phyloP scores from a whole-genome alignment of 2,797 vertebrate species.

The Carcharodon carcharias region DNA sequence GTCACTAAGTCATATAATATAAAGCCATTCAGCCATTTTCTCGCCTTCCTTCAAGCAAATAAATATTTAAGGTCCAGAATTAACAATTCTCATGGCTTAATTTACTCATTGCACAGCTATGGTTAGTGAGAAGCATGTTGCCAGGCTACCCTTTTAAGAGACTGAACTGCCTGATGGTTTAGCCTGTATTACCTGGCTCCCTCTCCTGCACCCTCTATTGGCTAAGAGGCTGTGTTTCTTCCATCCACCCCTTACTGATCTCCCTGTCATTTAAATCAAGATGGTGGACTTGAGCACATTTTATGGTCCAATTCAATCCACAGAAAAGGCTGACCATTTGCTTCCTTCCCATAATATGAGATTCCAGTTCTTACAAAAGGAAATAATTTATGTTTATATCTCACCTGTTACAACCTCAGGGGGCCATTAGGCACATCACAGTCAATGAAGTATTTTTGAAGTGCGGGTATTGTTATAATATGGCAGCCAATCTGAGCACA shows the following conservation, averaged over 20 bases:
- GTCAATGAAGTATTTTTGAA: background rate
- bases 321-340: background rate
- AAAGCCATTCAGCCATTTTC: background rate
- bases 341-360: background rate
- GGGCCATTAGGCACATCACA: background rate
- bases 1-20: too few species aligned
- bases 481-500: too few species aligned
- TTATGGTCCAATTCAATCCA: background rate
- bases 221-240: background rate
- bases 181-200: background rate
- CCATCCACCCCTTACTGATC: background rate
- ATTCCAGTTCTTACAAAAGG: background rate
- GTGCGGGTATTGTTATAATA: background rate
- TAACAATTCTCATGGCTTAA: background rate
- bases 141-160: background rate
- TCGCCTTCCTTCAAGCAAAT: background rate
- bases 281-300: background rate
- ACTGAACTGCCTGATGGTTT: background rate
- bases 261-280: background rate
- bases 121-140: background rate
- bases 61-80: constrained; percentile 24
- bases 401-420: background rate
- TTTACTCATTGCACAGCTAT: background rate
- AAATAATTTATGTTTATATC: background rate
- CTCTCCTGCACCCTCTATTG: background rate